Conservation (phyloP, 1,140 invertebrate genomes). For the Scaptomyza graminum region DNA sequence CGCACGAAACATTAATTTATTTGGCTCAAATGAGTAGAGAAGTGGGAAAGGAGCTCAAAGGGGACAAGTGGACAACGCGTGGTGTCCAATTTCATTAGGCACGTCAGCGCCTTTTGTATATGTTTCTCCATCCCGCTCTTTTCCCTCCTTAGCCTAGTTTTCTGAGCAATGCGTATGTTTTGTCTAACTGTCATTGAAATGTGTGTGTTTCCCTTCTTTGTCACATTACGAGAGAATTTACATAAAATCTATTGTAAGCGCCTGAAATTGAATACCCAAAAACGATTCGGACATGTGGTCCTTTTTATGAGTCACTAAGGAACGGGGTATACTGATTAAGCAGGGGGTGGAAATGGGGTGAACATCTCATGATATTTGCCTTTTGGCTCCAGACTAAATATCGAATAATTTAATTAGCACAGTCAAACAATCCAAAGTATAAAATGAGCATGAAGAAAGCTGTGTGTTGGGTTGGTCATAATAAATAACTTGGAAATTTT, state of each 20-base stretch:
- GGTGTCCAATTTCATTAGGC: constrained; percentile 83
- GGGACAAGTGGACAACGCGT: constrained; percentile 38
- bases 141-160: not conserved
- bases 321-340: not conserved
- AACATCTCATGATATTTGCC: constrained; percentile 18
- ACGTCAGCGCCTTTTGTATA: constrained; percentile 52
- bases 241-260: constrained; percentile 61
- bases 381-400: constrained; percentile 37
- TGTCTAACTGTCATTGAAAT: constrained; percentile 81
- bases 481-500: constrained; percentile 64
- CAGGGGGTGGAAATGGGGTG: too few relatives aligned
- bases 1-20: constrained; percentile 56
- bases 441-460: constrained; percentile 14
- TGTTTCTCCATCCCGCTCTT: not conserved
- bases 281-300: constrained; percentile 68
- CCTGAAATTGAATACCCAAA: constrained; percentile 74
- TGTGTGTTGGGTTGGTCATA: constrained; percentile 31
- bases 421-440: not conserved
- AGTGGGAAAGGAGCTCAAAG: not conserved
- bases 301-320: constrained; percentile 20
- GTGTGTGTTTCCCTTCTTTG: constrained; percentile 65
- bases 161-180: constrained; percentile 51
- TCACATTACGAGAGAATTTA: constrained; percentile 78
- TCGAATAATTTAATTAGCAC: constrained; percentile 75
- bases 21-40: constrained; percentile 23